Evolutionary conservation across 2,888 invertebrate genomes (phyloP), one percentile per base, ranked within the genome.

Genomic region (Campoletis raptor): DNA sequence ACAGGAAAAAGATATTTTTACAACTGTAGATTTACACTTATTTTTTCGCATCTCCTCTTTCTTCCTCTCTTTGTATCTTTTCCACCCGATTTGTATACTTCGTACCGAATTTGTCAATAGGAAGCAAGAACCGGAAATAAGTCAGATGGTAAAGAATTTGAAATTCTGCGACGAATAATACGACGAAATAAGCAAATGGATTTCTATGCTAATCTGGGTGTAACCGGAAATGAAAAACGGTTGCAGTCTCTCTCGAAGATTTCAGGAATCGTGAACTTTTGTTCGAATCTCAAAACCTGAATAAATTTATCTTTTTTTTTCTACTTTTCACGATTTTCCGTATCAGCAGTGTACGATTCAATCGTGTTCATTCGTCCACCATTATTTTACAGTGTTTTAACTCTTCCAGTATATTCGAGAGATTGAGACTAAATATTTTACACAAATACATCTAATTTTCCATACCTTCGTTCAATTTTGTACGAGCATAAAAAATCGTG

Each of bases 111-210:
- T 30, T 30, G 36, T 48, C 37, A 66, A 66, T 18, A n/a, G 45
- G 12, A 42, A 80, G 67, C 74, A 57, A 74, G 70, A 69, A 52
- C 54, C 74, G 81, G 74, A 83, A 83, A 82, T 67, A 40, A 74
- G 70, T 36, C 57, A 85, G 74, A 81, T 74, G 78, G 67, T 45
- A 67, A 81, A 37, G 69, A 61, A 61, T 40, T 45, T 37, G 57
- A 66, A 54, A 40, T 42, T 30, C 42, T 9, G 52, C 37, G 64
- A 67, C 37, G 45, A 48, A 48, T 69, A 45, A 18, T 30, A 30
- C 30, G 30, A 30, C 30, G 30, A 30, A 30, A 30, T 30, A 30
- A 3, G 30, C 30, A 30, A 30, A 30, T 30, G 30, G 30, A 30
- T 30, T 30, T 30, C 30, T 30, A 30, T 30, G 30, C 30, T 30